These are phyloP conservation scores for Nematopogon swammerdamellus DNA, from an alignment of 2,888 invertebrate species.

Conservation along the genomic window DNA sequence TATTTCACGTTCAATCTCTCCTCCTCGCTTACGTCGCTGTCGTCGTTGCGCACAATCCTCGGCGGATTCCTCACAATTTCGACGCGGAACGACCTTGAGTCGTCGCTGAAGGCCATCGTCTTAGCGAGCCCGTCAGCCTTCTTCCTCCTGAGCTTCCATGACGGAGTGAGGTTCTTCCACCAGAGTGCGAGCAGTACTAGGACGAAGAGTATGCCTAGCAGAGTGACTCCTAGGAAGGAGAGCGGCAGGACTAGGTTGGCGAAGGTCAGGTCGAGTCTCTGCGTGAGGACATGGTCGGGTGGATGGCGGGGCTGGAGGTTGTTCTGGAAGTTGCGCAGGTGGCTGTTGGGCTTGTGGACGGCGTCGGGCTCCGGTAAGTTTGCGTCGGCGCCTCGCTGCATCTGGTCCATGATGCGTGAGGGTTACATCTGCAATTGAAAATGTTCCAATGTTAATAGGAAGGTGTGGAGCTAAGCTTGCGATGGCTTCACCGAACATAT, in stretches of 20 bases:
- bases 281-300: not conserved
- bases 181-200: conserved; percentile 13
- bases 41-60: conserved; percentile 1
- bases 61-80: conserved; percentile 1
- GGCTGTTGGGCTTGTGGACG: not conserved
- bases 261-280: not conserved
- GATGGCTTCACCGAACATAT: too few relatives aligned
- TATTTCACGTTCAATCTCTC: conserved; percentile 8
- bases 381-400: not conserved
- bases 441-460: too few relatives aligned
- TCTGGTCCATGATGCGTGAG: not conserved
- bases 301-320: not conserved
- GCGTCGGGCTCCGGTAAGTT: not conserved
- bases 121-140: conserved; percentile 2
- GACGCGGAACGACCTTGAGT: conserved; percentile 3
- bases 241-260: conserved; percentile 11
- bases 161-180: conserved; percentile 10
- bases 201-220: conserved; percentile 11
- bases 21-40: not conserved
- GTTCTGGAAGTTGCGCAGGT: not conserved
- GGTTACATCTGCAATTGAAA: conserved; percentile 1
- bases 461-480: too few relatives aligned
- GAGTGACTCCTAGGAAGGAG: conserved; percentile 12
- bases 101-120: conserved; percentile 4
- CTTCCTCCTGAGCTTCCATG: conserved; percentile 1